Conservation (phyloP, 1,140 invertebrate genomes). For the Drosophila neocordata region DNA sequence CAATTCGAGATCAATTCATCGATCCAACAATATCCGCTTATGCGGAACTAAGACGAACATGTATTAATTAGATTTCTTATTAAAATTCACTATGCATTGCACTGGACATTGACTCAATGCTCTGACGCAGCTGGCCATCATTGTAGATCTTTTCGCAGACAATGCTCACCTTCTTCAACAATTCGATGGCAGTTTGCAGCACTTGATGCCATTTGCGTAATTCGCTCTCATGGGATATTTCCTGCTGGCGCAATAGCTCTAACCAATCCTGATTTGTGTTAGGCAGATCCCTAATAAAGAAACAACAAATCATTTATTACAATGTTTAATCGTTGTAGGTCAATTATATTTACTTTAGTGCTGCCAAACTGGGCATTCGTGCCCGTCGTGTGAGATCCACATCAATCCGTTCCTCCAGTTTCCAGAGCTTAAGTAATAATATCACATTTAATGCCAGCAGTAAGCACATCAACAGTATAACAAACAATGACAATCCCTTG, state of each 20-base stretch:
- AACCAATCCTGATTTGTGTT: conserved; percentile 91
- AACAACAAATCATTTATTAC: neutral
- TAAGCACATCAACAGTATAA: conserved; percentile 86
- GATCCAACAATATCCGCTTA: conserved; percentile 5
- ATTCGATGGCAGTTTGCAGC: conserved; percentile 86
- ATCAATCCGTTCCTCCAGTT: conserved; percentile 85
- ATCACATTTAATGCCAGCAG: conserved; percentile 90
- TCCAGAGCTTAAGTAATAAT: conserved; percentile 91
- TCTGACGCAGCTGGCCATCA: conserved; percentile 68
- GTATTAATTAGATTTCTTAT: neutral
- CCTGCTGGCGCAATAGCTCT: conserved; percentile 89
- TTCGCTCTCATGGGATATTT: conserved; percentile 89
- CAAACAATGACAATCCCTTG: conserved; percentile 83
- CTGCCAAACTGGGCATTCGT: conserved; percentile 64
- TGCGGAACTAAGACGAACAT: neutral
- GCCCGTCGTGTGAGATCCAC: conserved; percentile 82
- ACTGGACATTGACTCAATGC: conserved; percentile 57
- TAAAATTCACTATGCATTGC: conserved; percentile 67
- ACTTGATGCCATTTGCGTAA: conserved; percentile 90
- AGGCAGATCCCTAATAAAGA: conserved; percentile 84
- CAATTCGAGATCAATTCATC: conserved; percentile 16
- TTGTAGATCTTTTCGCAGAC: conserved; percentile 77
- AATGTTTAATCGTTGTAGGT: neutral
- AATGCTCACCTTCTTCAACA: conserved; percentile 86
- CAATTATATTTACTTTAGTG: conserved; percentile 56